A percentile compares a stretch with the other conserved stretches of the same genome.
These are phyloP conservation scores for Pygoscelis adeliae DNA, from an alignment of 2,113 vertebrate genomes.

Conservation along the genomic window DNA sequence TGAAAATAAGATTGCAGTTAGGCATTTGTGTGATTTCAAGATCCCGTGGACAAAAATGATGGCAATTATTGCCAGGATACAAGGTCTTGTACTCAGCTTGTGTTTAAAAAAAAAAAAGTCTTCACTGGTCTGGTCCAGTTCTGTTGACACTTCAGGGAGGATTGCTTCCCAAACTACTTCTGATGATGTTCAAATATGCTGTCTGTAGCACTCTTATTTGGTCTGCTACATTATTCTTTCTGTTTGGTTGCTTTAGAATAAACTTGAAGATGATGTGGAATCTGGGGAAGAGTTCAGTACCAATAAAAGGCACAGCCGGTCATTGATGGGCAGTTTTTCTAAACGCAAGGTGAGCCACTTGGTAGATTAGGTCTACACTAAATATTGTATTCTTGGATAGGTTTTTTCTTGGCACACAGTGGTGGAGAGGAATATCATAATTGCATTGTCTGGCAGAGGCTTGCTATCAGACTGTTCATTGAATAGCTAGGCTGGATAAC, in stretches of 20 bases:
- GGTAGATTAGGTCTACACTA: background rate
- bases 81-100: background rate
- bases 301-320: slow-evolving; percentile 78
- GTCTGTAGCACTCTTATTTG: background rate
- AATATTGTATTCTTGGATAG: background rate
- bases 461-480: background rate
- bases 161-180: background rate
- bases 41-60: background rate
- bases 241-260: slow-evolving; percentile 67
- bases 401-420: background rate
- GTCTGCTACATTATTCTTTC: background rate
- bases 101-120: background rate
- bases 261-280: slow-evolving; percentile 82
- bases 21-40: background rate
- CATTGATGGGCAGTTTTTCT: slow-evolving; percentile 88
- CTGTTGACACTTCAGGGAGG: too few relatives aligned
- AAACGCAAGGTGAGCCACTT: slow-evolving; percentile 85
- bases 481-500: background rate
- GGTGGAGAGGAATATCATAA: background rate
- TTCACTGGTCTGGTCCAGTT: background rate
- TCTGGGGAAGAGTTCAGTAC: slow-evolving; percentile 78
- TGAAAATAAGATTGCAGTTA: background rate
- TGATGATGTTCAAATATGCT: background rate
- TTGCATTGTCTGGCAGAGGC: background rate
- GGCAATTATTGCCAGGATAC: background rate